Percentiles rank a stretch among this genome's conserved stretches.
These are phyloP conservation scores for Bombus impatiens DNA, from an alignment of 1,140 invertebrate genomes.

Conservation along the genomic window DNA sequence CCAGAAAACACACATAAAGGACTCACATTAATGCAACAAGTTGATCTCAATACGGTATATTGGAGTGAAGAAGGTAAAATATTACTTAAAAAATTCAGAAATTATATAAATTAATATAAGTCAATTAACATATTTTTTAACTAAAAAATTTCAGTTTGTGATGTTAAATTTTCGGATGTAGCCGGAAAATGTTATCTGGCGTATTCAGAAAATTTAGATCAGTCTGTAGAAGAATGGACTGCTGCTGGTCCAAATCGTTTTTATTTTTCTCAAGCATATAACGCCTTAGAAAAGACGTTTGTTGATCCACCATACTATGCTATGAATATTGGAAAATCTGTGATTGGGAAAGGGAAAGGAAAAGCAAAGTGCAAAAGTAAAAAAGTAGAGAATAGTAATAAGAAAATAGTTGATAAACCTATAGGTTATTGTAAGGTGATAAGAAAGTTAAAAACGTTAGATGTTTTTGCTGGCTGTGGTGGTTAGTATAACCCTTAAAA, in stretches of 20 bases:
- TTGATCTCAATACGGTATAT: slow-evolving; percentile 89
- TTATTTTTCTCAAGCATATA: slow-evolving; percentile 89
- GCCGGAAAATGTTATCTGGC: slow-evolving; percentile 85
- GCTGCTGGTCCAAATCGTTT: slow-evolving; percentile 87
- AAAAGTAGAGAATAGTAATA: slow-evolving; percentile 70
- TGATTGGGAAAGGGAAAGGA: slow-evolving; percentile 86
- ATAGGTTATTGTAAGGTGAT: slow-evolving; percentile 74
- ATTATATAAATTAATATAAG: neutral
- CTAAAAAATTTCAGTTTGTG: slow-evolving; percentile 80
- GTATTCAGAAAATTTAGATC: slow-evolving; percentile 83
- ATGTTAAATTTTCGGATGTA: slow-evolving; percentile 82
- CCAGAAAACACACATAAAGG: slow-evolving; percentile 89
- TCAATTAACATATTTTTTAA: slow-evolving; percentile 15
- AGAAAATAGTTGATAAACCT: slow-evolving; percentile 63
- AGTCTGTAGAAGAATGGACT: slow-evolving; percentile 85
- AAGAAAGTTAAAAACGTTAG: slow-evolving; percentile 86
- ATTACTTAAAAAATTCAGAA: slow-evolving; percentile 24
- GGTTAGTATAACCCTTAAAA: slow-evolving; percentile 80
- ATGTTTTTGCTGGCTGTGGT: slow-evolving; percentile 95
- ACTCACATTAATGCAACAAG: slow-evolving; percentile 81
- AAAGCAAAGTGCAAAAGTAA: slow-evolving; percentile 89
- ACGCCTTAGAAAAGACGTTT: slow-evolving; percentile 84
- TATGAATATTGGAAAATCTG: slow-evolving; percentile 83
- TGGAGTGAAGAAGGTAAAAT: slow-evolving; percentile 88
- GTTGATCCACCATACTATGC: slow-evolving; percentile 86